Base-by-base conservation (phyloP, 2,888 invertebrate genomes). In the Octonoba sinensis region DNA sequence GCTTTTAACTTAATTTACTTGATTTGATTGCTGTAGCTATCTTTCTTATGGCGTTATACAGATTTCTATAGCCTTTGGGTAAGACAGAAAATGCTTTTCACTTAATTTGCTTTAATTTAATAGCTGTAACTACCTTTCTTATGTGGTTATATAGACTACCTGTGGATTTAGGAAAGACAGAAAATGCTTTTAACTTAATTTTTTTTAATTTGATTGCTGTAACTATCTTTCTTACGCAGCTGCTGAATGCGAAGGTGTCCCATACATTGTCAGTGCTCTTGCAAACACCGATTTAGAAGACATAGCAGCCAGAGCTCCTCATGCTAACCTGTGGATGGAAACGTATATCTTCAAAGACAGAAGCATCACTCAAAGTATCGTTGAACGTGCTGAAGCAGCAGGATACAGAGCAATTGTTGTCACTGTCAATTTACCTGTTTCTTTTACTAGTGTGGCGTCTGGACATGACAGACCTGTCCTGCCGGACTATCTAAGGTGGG, bases 161-260 rank as follows among this genome's bases (percentile, higher is more conserved):
- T n/a, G n/a, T n/a, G n/a, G n/a, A n/a, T n/a, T n/a, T n/a, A n/a
- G n/a, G n/a, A n/a, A n/a, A n/a, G n/a, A n/a, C n/a, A n/a, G n/a
- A n/a, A n/a, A n/a, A n/a, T n/a, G n/a, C n/a, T n/a, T n/a, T n/a
- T n/a, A n/a, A n/a, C n/a, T n/a, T n/a, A n/a, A n/a, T n/a, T n/a
- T n/a, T n/a, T n/a, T n/a, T 36, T 27, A 11, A 3, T 36, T 11
- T 36, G 36, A 36, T 36, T 36, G 6, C 36, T 4, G 8, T 8
- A 8, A 36, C 6, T 36, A 36, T 36, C 3, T 36, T 36, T 36
- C 11, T 36, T 11, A 36, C 11, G 8, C 54, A 54, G 54, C 54
- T 8, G 54, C 54, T 54, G 54, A n/a, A 54, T 54, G 54, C 16
- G 54, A 54, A 12, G 54, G 54, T 20, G 54, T 54, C n/a, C 54